Base-by-base conservation (phyloP, 2,113 vertebrate genomes). In the Bolborhynchus lineola region DNA sequence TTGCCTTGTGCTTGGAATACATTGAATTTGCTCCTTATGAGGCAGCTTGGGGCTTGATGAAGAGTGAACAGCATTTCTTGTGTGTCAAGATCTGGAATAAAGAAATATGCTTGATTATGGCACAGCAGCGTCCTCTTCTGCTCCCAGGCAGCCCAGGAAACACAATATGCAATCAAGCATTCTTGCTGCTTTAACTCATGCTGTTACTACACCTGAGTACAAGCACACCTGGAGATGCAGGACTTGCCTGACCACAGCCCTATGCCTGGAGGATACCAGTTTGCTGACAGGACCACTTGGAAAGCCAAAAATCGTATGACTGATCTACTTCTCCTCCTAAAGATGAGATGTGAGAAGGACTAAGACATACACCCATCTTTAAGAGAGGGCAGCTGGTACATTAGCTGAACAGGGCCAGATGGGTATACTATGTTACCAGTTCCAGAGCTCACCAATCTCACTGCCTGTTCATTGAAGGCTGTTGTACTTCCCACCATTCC, bases 381-480 rank as follows among this genome's bases (percentile, higher is more conserved):
- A 64, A n/a, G 18, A 77, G 28, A 15, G 49, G 31, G 57, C 57
- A 77, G 42, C 57, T 39, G 49, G 42, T 41, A 23, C 37, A 24
- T 13, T 10, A n/a, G 57, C 65, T 59, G 12, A n/a, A 9, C 7
- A 2, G 31, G 26, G 19, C 26, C 10, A 6, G 25, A 7, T 10
- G 31, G 24, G n/a, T 28, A 10, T 17, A 9, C 23, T 20, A 14
- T 11, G 11, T 37, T 49, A 52, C 20, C 35, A 17, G n/a, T 3
- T 31, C 35, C 57, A 16, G 77, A 76, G 52, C 70, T 44, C 64
- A 7, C n/a, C 13, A n/a, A 15, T n/a, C 35, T 39, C 64, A 7
- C 4, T 1, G 1, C 5, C 41, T 26, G 19, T 5, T 31, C 33
- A 14, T 5, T 9, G 2, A 13, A 33, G n/a, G 64, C 47, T 47